Evolutionary conservation across 2,797 vertebrate genomes (phyloP), one percentile per base, ranked within the genome.

Genomic region (Rallus crepitans): DNA sequence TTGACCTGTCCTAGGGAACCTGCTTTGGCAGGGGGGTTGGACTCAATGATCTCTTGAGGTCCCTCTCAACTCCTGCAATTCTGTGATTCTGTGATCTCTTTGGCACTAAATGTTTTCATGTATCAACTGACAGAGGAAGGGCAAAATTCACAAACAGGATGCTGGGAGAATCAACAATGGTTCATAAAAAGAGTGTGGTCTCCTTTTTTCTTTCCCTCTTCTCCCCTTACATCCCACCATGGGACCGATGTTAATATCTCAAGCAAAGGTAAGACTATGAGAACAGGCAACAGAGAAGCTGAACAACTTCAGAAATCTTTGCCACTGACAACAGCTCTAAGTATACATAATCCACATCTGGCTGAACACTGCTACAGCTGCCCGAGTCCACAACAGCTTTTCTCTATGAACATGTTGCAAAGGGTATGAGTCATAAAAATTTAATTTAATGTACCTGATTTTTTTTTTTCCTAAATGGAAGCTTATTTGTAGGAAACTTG

Each of bases 351-450:
- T 47, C 55, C 63, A 84, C 39, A 93, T 42, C 60, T 89, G 88
- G 68, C 83, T 84, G 70, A 92, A 89, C 18, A 35, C 50, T 76
- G n/a, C 23, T 90, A 75, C 70, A 84, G 73, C 70, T 94, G 92
- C 66, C 55, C 18, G 20, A 76, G n/a, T 19, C 31, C 35, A 76
- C 63, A 87, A 82, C 3, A 17, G 48, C 18, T 93, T 90, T 90
- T 45, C 47, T 45, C 52, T 40, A 56, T 37, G 35, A 56, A 23
- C 17, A 1, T 59, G 33, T 40, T 47, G 23, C 52, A 76, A 70
- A 55, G 15, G 55, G 31, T 60, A 68, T 55, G 79, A 94, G 83
- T 89, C 83, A 90, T 39, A 76, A 47, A 61, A 87, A 78, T 24
- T 86, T 93, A 88, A 94, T 81, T 55, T 83, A 91, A 90, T 88